Base-by-base conservation (phyloP, 35 echinoderm and acorn worm genomes). In the Lytechinus pictus region DNA sequence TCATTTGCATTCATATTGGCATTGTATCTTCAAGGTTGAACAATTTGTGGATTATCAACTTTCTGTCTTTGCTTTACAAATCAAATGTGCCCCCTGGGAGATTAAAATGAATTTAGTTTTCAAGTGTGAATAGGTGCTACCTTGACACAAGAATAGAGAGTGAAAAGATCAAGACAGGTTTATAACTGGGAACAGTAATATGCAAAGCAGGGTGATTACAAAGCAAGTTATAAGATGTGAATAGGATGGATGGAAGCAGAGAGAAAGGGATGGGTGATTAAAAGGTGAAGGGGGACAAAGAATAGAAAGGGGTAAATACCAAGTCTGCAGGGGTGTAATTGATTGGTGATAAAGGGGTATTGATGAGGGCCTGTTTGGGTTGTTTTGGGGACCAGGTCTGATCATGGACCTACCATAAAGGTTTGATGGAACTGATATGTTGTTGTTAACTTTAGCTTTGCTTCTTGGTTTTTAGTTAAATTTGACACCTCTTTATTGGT, bases 121-220 rank as follows among this genome's bases (percentile, higher is more conserved):
- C 14, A 6, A 6, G 21, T 79, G 66, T 79, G 66, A 79, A 79
- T 79, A 0, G 66, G 66, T 79, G 19, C 4, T 79, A 4, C 66
- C 21, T 79, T 79, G 19, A 79, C 19, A 79, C n/a, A 79, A 79
- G 21, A 79, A n/a, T 24, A 79, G 66, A 79, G n/a, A 79, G 66
- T 16, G 21, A 24, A 4, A 24, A 7, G 8, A n/a, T 14, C 19
- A 7, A 19, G 66, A 79, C 66, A 52, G 29, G 88, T 52, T 90
- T 90, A 90, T 90, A 90, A 90, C 88, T 28, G 88, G 88, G 88
- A 90, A 90, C 88, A 90, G 88, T 90, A 90, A 90, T 12, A 90
- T 90, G 88, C 88, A 52, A 90, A 90, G 52, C 66, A 79, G 66
- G 66, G 66, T 16, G 66, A 79, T 79, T 79, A n/a, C 8, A 79